phyloP scores from a whole-genome alignment of 2,797 vertebrate genomes.

The Chromobotia macracanthus region DNA sequence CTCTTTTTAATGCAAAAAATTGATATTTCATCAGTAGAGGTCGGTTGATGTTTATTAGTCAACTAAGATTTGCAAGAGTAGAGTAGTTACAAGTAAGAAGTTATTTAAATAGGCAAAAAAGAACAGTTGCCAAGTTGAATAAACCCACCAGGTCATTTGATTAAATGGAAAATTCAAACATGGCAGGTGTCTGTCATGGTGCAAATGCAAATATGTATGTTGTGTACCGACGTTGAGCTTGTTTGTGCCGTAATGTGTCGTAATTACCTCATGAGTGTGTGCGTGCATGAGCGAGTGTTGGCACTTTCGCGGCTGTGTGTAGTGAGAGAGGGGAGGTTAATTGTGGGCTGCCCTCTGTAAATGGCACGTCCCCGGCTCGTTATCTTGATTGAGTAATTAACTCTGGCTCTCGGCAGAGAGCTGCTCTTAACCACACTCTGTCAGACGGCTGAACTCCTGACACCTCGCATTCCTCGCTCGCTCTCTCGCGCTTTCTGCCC shows the following conservation, averaged over 20 bases:
- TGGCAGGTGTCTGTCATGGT: neutral
- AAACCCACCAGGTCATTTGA: too few relatives aligned
- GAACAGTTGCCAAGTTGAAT: neutral
- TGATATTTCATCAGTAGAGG: neutral
- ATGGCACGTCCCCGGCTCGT: conserved; percentile 78
- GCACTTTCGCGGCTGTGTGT: conserved; percentile 33
- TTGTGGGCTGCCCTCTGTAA: conserved; percentile 78
- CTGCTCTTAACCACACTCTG: conserved; percentile 53
- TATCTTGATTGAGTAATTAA: conserved; percentile 83
- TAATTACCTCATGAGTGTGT: neutral
- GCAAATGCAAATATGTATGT: neutral
- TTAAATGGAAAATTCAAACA: too few relatives aligned
- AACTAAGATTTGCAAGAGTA: neutral
- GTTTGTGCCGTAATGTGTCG: conserved; percentile 4
- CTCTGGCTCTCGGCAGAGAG: conserved; percentile 69
- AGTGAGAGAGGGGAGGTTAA: conserved; percentile 71
- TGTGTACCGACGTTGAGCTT: neutral
- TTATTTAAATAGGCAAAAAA: neutral
- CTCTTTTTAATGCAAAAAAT: neutral
- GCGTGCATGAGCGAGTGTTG: neutral
- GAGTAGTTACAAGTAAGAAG: neutral
- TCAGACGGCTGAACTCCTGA: conserved; percentile 62
- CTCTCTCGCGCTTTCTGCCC: conserved; percentile 41
- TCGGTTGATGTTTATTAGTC: neutral
- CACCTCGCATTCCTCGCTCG: conserved; percentile 74